phyloP scores from a whole-genome alignment of 2,888 invertebrate genomes.

The Actias luna region DNA sequence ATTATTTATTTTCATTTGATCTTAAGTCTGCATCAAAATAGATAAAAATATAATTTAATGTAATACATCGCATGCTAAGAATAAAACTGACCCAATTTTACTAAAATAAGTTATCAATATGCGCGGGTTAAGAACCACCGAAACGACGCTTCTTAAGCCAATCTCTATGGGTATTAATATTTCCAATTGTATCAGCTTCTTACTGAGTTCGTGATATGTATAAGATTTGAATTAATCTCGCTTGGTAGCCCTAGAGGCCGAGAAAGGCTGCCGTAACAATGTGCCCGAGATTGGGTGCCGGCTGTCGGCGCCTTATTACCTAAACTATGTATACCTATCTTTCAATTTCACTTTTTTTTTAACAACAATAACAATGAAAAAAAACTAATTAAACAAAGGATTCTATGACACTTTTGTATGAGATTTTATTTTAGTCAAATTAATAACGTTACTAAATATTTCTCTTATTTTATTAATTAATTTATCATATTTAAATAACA shows the following conservation, averaged over 20 bases:
- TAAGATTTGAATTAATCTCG: neutral
- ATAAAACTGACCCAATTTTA: no score
- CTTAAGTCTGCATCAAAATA: neutral
- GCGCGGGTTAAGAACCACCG: no score
- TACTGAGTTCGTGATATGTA: neutral
- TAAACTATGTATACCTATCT: constrained; percentile 20
- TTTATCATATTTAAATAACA: no score
- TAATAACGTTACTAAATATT: no score
- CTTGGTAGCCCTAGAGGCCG: neutral
- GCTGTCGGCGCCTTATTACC: constrained; percentile 26
- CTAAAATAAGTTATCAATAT: no score
- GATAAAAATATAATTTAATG: no score
- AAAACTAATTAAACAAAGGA: neutral
- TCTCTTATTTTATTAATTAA: no score
- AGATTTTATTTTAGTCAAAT: neutral
- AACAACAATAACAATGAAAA: constrained; percentile 13
- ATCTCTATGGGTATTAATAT: no score
- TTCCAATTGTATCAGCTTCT: no score
- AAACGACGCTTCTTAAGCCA: no score
- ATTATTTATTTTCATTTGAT: neutral
- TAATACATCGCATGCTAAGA: no score
- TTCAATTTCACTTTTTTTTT: constrained; percentile 17
- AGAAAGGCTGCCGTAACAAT: constrained; percentile 23
- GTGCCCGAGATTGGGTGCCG: constrained; percentile 23
- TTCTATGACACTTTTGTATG: neutral